Evolutionary conservation across 2,888 invertebrate species (phyloP).

Genomic region (Idaea dimidiata): DNA sequence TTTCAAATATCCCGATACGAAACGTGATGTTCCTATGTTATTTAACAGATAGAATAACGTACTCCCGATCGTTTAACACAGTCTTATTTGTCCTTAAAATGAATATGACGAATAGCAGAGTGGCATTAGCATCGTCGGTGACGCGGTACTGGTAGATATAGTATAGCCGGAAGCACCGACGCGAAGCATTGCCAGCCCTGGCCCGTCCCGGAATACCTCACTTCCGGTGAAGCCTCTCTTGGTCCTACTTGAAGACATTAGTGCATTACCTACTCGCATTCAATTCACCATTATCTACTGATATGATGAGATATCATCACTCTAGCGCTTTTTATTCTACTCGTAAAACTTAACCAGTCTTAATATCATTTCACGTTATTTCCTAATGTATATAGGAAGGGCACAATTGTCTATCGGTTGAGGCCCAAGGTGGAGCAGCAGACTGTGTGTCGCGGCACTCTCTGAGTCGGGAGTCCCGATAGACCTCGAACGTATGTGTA

Average conservation of each 20-base stretch:
- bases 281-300: slow-evolving; percentile 59
- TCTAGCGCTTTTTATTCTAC: slow-evolving; percentile 57
- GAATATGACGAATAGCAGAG: slow-evolving; percentile 44
- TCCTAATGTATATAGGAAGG: slow-evolving; percentile 26
- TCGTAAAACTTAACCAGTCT: slow-evolving; percentile 71
- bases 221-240: slow-evolving; percentile 44
- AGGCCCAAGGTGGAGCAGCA: slow-evolving; percentile 58
- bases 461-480: slow-evolving; percentile 90
- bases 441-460: slow-evolving; percentile 84
- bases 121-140: neutral
- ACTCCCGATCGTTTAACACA: slow-evolving; percentile 48
- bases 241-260: slow-evolving; percentile 63
- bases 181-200: slow-evolving; percentile 25
- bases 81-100: slow-evolving; percentile 60
- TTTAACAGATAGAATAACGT: slow-evolving; percentile 40
- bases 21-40: slow-evolving; percentile 36
- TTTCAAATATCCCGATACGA: slow-evolving; percentile 32
- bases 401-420: slow-evolving; percentile 55
- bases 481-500: slow-evolving; percentile 91
- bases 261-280: slow-evolving; percentile 42
- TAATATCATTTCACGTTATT: slow-evolving; percentile 53
- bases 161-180: slow-evolving; percentile 42
- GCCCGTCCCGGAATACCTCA: slow-evolving; percentile 26
- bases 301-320: slow-evolving; percentile 65
- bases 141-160: neutral